These are phyloP conservation scores for Gallinago undulata DNA, from an alignment of 2,113 vertebrate genomes.

Conservation along the genomic window DNA sequence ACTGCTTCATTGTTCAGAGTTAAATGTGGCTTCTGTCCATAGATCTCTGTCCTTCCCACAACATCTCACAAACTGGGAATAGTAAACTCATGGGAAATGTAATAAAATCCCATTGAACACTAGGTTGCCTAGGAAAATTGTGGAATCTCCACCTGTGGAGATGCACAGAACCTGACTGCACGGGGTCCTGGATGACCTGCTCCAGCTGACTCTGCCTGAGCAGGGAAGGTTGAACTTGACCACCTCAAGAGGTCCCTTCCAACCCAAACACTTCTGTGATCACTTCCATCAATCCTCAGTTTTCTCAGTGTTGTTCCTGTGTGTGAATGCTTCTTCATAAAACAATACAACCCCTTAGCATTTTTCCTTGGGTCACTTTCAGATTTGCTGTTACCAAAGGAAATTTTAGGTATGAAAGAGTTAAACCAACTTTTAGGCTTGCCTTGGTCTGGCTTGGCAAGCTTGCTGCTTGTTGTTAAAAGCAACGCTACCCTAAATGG, in stretches of 20 bases:
- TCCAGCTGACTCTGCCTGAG: neutral
- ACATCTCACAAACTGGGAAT: neutral
- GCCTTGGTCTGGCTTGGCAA: slow-evolving; percentile 1
- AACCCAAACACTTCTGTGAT: neutral
- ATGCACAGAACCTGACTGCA: neutral
- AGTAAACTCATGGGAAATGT: neutral
- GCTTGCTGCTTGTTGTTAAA: neutral
- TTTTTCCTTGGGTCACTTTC: neutral
- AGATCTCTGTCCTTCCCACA: neutral
- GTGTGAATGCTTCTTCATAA: neutral
- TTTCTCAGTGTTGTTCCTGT: neutral
- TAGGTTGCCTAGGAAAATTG: neutral
- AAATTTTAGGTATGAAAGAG: slow-evolving; percentile 8
- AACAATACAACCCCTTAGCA: neutral
- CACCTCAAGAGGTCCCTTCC: neutral
- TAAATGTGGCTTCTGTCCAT: neutral
- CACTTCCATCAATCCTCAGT: neutral
- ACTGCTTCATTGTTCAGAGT: neutral
- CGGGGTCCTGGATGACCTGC: neutral
- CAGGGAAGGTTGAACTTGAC: neutral
- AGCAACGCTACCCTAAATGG: slow-evolving; percentile 56
- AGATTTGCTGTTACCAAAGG: neutral
- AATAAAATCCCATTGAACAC: neutral
- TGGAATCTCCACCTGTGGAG: neutral
- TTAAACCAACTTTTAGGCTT: slow-evolving; percentile 5